phyloP scores from a whole-genome alignment of 2,113 vertebrate genomes.

The Hydrolagus affinis region DNA sequence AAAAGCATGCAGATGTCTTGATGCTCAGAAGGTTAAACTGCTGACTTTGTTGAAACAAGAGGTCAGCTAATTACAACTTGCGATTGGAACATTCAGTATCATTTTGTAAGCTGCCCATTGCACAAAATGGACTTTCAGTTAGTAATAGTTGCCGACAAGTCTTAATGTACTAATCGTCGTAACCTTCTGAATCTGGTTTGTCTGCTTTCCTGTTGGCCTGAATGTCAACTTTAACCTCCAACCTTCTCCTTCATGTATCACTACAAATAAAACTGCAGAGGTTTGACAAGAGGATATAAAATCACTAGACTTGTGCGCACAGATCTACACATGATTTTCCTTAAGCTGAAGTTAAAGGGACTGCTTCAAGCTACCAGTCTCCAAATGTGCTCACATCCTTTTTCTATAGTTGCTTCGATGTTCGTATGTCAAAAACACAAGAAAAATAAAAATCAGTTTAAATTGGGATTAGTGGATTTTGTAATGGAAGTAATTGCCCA shows the following conservation, averaged over 20 bases:
- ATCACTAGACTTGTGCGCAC: slow-evolving; percentile 62
- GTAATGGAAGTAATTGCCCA: not conserved
- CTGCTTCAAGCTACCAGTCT: slow-evolving; percentile 51
- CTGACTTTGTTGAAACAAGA: slow-evolving; percentile 46
- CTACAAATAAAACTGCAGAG: slow-evolving; percentile 68
- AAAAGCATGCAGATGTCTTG: slow-evolving; percentile 50
- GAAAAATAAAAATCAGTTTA: not conserved
- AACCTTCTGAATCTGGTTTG: slow-evolving; percentile 72
- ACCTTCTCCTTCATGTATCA: slow-evolving; percentile 77
- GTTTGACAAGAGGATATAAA: slow-evolving; percentile 67
- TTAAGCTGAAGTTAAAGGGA: slow-evolving; percentile 53
- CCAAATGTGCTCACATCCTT: slow-evolving; percentile 57
- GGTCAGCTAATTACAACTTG: slow-evolving; percentile 57
- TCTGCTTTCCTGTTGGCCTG: slow-evolving; percentile 76
- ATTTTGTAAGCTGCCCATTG: slow-evolving; percentile 46
- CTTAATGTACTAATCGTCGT: slow-evolving; percentile 65
- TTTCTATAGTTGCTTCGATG: not conserved
- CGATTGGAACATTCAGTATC: slow-evolving; percentile 60
- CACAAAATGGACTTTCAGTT: slow-evolving; percentile 52
- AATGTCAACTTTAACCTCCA: slow-evolving; percentile 85
- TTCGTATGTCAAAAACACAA: no score
- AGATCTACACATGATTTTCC: slow-evolving; percentile 60
- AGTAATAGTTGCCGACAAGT: slow-evolving; percentile 61
- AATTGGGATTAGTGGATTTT: not conserved
- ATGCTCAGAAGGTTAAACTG: slow-evolving; percentile 45